Conservation (phyloP, 2,888 invertebrate species). For the Branchellion lobata region DNA sequence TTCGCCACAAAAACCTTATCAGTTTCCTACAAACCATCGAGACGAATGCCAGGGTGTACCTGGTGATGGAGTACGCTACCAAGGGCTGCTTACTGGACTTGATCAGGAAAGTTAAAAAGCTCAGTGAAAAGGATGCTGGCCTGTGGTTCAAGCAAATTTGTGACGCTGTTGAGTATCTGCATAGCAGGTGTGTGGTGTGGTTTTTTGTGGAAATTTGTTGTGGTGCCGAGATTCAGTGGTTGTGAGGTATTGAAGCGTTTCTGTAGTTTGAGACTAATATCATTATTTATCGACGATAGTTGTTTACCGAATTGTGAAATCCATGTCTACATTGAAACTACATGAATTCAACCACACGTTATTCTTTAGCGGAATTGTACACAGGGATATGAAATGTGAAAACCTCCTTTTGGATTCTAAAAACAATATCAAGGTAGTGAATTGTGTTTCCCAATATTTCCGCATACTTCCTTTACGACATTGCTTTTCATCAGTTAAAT, state of each 20-base stretch:
- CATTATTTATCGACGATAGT: no score
- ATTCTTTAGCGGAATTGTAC: constrained; percentile 55
- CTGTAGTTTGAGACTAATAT: background rate
- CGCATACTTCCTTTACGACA: no score
- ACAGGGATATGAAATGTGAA: constrained; percentile 61
- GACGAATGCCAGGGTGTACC: constrained; percentile 58
- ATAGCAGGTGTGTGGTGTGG: constrained; percentile 47
- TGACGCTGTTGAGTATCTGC: constrained; percentile 57
- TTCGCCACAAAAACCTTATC: constrained; percentile 57
- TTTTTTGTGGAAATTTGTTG: background rate
- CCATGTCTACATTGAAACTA: no score
- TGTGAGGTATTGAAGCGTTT: background rate
- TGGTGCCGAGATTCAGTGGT: background rate
- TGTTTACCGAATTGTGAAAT: no score
- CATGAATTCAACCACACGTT: no score
- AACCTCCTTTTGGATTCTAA: constrained; percentile 56
- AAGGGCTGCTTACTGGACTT: constrained; percentile 57
- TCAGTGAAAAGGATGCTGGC: constrained; percentile 53
- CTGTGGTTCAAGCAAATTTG: constrained; percentile 56
- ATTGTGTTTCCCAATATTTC: no score
- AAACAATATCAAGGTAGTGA: constrained; percentile 53
- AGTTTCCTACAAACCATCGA: constrained; percentile 56
- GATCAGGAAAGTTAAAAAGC: constrained; percentile 51
- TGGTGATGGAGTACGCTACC: constrained; percentile 58
- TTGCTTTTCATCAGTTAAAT: no score